phyloP scores from a whole-genome alignment of 2,888 invertebrate species.

The Linnaemya vulpina region DNA sequence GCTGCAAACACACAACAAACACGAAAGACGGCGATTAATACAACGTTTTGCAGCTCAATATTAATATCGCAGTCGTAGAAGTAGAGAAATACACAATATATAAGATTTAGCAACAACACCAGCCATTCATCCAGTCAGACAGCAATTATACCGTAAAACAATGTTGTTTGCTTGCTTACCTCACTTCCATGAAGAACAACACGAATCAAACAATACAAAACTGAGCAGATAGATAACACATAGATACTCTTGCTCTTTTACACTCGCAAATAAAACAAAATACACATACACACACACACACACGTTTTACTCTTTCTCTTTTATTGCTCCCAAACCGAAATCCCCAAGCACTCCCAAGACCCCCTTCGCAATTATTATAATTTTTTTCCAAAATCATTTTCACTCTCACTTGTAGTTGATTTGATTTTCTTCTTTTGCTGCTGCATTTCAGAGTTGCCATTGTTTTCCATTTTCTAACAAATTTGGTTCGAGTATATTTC shows the following conservation, averaged over 20 bases:
- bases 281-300: not conserved
- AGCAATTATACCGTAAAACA: constrained; percentile 59
- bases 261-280: not conserved
- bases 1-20: constrained; percentile 69
- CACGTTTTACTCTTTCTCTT: constrained; percentile 42
- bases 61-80: constrained; percentile 37
- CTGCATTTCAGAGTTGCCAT: not conserved
- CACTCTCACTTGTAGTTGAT: constrained; percentile 54
- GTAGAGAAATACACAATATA: constrained; percentile 32
- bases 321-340: constrained; percentile 26
- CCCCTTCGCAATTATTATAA: constrained; percentile 21
- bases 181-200: constrained; percentile 51
- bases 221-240: constrained; percentile 62
- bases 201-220: constrained; percentile 38
- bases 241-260: constrained; percentile 47
- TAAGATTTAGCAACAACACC: constrained; percentile 65
- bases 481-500: too few species aligned
- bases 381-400: constrained; percentile 28
- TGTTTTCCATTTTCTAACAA: too few species aligned
- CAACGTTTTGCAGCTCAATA: constrained; percentile 19
- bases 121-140: constrained; percentile 49
- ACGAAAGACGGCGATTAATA: constrained; percentile 42
- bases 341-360: constrained; percentile 20
- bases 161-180: constrained; percentile 63
- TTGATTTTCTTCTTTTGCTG: constrained; percentile 13